Percentiles rank a stretch among this genome's conserved stretches.
Evolutionary conservation across 2,888 invertebrate species (phyloP).

Genomic region (Coronaproctus castanopsis): DNA sequence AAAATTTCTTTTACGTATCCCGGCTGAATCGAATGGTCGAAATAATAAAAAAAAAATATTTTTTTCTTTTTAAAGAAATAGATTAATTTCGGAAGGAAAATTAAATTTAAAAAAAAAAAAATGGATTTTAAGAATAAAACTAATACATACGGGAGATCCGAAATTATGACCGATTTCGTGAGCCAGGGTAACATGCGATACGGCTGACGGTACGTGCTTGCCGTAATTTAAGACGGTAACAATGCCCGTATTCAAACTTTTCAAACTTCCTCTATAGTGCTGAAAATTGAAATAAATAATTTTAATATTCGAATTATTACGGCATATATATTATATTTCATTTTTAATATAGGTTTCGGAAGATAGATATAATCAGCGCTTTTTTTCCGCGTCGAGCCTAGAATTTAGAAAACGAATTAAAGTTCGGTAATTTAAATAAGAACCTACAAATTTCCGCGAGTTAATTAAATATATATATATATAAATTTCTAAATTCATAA

Average conservation of each 20-base stretch:
- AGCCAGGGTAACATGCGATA: conserved; percentile 91
- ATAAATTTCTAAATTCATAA: no score
- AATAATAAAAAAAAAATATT: no score
- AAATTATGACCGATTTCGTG: conserved; percentile 99
- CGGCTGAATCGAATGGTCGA: no score
- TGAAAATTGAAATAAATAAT: conserved; percentile 9
- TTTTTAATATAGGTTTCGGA: not conserved
- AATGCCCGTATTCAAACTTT: conserved; percentile 92
- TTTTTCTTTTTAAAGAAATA: no score
- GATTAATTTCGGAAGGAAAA: not conserved
- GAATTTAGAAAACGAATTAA: no score
- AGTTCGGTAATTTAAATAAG: no score
- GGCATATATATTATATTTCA: not conserved
- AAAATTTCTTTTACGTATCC: no score
- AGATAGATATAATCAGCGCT: not conserved
- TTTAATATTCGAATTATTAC: not conserved
- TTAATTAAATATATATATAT: no score
- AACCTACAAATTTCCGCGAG: no score
- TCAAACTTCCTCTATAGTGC: conserved; percentile 78
- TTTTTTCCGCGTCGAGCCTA: not conserved
- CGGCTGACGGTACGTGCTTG: conserved; percentile 92
- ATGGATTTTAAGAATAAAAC: not conserved
- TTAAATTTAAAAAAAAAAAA: not conserved
- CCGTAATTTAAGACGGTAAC: conserved; percentile 95
- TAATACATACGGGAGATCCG: conserved; percentile 67